Evolutionary conservation across 2,888 invertebrate species (phyloP).

Genomic region (Stomorhina lunata): DNA sequence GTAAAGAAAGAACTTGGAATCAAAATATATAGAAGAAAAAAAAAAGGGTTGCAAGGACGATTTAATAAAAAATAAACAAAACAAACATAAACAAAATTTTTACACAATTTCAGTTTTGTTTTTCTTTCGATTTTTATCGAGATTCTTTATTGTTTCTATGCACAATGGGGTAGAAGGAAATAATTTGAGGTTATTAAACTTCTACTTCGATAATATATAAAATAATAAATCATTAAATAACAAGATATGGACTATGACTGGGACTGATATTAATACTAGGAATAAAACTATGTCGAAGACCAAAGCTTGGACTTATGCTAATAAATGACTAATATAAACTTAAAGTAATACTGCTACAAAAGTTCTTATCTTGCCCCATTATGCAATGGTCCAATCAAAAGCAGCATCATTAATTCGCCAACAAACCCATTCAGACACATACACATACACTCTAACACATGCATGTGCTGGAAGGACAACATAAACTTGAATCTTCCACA

Average conservation of each 20-base stretch:
- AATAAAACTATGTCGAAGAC: too few species aligned
- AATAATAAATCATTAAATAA: too few species aligned
- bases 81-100: not conserved
- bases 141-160: too few species aligned
- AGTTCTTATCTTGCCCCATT: not conserved
- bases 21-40: constrained; percentile 25
- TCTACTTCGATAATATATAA: too few species aligned
- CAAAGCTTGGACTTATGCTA: too few species aligned
- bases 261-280: too few species aligned
- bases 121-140: too few species aligned
- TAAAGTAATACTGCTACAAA: too few species aligned
- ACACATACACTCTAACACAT: not conserved
- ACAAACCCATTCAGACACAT: constrained; percentile 31
- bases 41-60: constrained; percentile 63
- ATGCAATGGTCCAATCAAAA: constrained; percentile 61
- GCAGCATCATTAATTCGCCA: constrained; percentile 64
- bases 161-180: too few species aligned
- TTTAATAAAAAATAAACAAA: constrained; percentile 13
- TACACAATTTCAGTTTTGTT: constrained; percentile 20
- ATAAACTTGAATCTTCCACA: not conserved
- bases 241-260: too few species aligned
- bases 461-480: not conserved
- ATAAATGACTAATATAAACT: too few species aligned
- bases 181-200: too few species aligned
- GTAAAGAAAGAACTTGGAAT: constrained; percentile 1